phyloP scores from a whole-genome alignment of 2,888 invertebrate species.

The Seira sanloemensis region DNA sequence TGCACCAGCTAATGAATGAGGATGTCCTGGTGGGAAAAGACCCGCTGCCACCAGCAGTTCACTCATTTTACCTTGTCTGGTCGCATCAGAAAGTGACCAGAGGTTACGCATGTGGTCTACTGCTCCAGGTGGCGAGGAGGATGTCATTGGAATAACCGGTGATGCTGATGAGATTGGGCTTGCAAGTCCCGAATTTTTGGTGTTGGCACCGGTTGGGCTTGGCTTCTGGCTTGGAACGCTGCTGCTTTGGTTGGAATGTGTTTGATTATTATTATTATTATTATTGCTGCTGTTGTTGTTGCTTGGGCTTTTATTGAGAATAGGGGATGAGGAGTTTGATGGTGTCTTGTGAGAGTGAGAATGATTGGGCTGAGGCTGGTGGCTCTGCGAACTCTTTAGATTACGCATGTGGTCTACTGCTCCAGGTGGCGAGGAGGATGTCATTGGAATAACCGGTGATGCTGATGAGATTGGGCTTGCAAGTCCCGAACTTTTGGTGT shows the following conservation, averaged over 20 bases:
- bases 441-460: slow-evolving; percentile 69
- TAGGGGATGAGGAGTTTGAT: not conserved
- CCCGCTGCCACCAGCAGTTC: slow-evolving; percentile 67
- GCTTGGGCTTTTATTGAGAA: not conserved
- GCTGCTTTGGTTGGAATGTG: no score
- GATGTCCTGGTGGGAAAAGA: slow-evolving; percentile 62
- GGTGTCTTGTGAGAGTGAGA: not conserved
- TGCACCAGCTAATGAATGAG: slow-evolving; percentile 32
- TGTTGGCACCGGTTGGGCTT: slow-evolving; percentile 9
- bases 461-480: slow-evolving; percentile 53
- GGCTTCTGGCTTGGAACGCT: not conserved
- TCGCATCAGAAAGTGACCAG: slow-evolving; percentile 78
- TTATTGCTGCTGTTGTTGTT: slow-evolving; percentile 10
- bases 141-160: slow-evolving; percentile 69
- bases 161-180: slow-evolving; percentile 47
- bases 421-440: slow-evolving; percentile 68
- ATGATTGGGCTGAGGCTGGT: no score
- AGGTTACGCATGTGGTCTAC: slow-evolving; percentile 77
- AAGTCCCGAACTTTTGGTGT: slow-evolving; percentile 14
- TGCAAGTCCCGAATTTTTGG: slow-evolving; percentile 17
- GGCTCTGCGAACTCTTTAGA: slow-evolving; percentile 78
- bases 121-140: slow-evolving; percentile 65
- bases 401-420: slow-evolving; percentile 76
- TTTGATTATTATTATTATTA: not conserved
- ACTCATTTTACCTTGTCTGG: slow-evolving; percentile 74